Base-by-base conservation (phyloP, 1,140 invertebrate genomes). In the Drosophila paulistorum region DNA sequence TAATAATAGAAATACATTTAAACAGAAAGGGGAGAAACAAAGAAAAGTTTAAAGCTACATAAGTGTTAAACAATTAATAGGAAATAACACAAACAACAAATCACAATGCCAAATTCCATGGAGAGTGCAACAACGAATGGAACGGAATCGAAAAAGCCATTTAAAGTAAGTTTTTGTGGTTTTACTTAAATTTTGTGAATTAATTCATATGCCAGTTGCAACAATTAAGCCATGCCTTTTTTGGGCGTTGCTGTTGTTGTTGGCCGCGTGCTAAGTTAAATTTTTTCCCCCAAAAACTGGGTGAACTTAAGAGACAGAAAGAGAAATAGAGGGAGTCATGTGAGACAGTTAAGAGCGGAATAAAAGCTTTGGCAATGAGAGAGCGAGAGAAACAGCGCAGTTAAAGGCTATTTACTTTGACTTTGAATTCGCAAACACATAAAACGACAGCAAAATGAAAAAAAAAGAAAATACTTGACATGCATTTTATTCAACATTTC, bases 91-190 rank as follows among this genome's bases (percentile, higher is more conserved):
- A 65, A 48, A 23, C 45, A 51, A 51, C 45, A 23, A 20, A 23
- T 11, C 1, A 23, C 20, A 76, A 86, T 77, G 77, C 77, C 74
- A 41, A 82, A 87, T 64, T 76, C 65, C 48, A 71, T 60, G 79
- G 83, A 89, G 66, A 66, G 37, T 11, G 33, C 67, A 48, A 72
- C 74, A 72, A 55, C 59, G 33, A 86, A 73, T 35, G 63, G 54
- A 23, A 70, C 65, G 37, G 83, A 87, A 51, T 82, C 80, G 51
- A 83, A 87, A 61, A 87, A 83, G 69, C 80, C 83, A 57, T 87
- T 87, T 48, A 87, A 89, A 89, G 83, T 87, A 81, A 89, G 83
- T n/a, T n/a, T n/a, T n/a, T n/a, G n/a, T 86, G 68, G 6, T 10
- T 35, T n/a, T 11, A 7, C n/a, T 61, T 20, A 59, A 20, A 1